Percentiles rank a stretch among this genome's conserved stretches.
Evolutionary conservation across 2,797 vertebrate genomes (phyloP).

Genomic region (Argya squamiceps): DNA sequence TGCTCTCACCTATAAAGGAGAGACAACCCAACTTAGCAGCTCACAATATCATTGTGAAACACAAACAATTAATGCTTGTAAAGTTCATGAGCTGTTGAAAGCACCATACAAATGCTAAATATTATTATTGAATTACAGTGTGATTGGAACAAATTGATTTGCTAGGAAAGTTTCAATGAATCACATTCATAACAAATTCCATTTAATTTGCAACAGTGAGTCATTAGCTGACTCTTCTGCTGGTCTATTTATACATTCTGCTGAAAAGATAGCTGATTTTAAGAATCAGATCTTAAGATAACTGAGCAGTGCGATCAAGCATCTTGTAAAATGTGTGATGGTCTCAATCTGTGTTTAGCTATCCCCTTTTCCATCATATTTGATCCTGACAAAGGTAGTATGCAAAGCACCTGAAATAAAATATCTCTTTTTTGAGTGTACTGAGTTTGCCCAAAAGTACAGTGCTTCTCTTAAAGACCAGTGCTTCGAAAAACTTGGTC

Average conservation of each 20-base stretch:
- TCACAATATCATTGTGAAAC: not conserved
- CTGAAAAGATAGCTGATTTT: not conserved
- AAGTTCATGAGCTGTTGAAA: slow-evolving; percentile 17
- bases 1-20: not conserved
- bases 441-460: not conserved
- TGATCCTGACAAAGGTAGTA: not conserved
- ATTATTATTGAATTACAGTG: slow-evolving; percentile 27
- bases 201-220: slow-evolving; percentile 53
- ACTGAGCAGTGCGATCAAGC: not conserved
- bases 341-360: not conserved
- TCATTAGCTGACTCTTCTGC: slow-evolving; percentile 42
- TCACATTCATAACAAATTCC: slow-evolving; percentile 45
- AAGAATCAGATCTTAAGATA: not conserved
- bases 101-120: slow-evolving; percentile 12
- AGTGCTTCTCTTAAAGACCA: not conserved
- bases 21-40: not conserved
- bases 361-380: not conserved
- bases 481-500: not conserved
- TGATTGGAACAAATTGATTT: slow-evolving; percentile 60
- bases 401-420: slow-evolving; percentile 1
- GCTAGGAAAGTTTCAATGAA: slow-evolving; percentile 26
- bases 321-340: not conserved
- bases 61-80: not conserved
- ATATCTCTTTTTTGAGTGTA: not conserved
- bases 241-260: slow-evolving; percentile 40